A percentile compares a stretch with the other conserved stretches of the same genome.
These are phyloP conservation scores for Micoletzkya japonica DNA, from an alignment of 2,888 invertebrate species.

Conservation along the genomic window DNA sequence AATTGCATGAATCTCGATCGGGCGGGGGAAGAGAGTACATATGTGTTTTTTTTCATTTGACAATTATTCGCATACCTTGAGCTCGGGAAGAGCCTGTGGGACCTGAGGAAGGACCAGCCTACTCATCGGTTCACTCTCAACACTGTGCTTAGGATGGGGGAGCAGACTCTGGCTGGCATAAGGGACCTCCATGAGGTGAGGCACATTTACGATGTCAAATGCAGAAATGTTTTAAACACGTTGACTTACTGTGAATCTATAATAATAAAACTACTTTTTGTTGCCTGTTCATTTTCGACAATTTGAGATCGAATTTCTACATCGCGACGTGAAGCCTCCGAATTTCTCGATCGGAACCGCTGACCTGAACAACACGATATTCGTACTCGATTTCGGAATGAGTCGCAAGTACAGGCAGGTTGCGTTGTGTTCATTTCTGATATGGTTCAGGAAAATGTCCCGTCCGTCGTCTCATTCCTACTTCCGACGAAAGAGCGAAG, in stretches of 20 bases:
- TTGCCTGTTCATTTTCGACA: too few species aligned
- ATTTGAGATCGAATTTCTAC: background rate
- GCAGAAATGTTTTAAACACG: background rate
- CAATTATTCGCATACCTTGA: too few species aligned
- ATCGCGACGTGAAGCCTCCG: conserved; percentile 8
- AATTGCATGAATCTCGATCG: too few species aligned
- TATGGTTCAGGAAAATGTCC: background rate
- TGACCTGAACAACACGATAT: background rate
- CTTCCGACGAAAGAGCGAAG: too few species aligned
- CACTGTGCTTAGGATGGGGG: background rate
- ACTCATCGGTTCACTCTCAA: background rate
- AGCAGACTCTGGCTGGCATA: background rate
- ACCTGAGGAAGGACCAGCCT: background rate
- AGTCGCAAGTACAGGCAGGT: background rate
- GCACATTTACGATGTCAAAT: background rate
- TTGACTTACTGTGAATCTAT: background rate
- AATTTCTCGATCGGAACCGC: conserved; percentile 1
- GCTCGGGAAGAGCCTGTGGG: background rate
- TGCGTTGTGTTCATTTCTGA: background rate
- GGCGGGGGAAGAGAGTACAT: too few species aligned
- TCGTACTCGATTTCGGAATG: conserved; percentile 12
- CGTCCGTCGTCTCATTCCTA: background rate
- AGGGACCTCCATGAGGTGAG: conserved; percentile 6
- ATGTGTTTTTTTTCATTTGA: too few species aligned
- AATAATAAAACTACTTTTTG: too few species aligned